Evolutionary conservation across 2,888 invertebrate genomes (phyloP).

Genomic region (Parapristionchus giblindavisi): DNA sequence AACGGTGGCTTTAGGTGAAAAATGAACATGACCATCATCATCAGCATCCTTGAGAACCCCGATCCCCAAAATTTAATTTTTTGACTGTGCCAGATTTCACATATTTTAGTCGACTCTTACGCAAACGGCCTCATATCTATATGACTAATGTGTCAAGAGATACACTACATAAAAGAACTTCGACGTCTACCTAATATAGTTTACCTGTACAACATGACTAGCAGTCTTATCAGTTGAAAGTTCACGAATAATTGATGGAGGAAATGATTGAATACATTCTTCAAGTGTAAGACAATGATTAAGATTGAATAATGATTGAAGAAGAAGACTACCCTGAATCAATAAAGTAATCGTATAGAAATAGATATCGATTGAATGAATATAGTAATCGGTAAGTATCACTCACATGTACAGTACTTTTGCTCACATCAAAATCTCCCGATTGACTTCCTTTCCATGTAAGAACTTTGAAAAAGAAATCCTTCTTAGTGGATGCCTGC

Average conservation of each 20-base stretch:
- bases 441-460: slow-evolving; percentile 42
- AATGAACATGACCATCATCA: too few species aligned
- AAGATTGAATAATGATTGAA: slow-evolving; percentile 24
- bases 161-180: too few species aligned
- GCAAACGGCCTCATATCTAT: too few species aligned
- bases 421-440: slow-evolving; percentile 20
- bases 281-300: slow-evolving; percentile 17
- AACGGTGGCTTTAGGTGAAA: too few species aligned
- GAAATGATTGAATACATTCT: slow-evolving; percentile 11
- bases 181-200: too few species aligned
- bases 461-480: slow-evolving; percentile 52
- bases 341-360: background rate
- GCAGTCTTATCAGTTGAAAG: background rate
- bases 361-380: background rate
- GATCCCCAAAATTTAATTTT: too few species aligned
- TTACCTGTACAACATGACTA: slow-evolving; percentile 19
- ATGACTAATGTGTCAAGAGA: too few species aligned
- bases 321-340: slow-evolving; percentile 16
- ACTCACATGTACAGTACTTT: slow-evolving; percentile 31
- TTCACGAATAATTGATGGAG: slow-evolving; percentile 25
- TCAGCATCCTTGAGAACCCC: too few species aligned
- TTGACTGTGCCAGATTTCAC: too few species aligned
- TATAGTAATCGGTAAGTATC: background rate
- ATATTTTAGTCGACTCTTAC: too few species aligned
- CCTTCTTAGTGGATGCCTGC: slow-evolving; percentile 44